Base-by-base conservation (phyloP, 2,113 vertebrate genomes). In the Dermatemys mawii region DNA sequence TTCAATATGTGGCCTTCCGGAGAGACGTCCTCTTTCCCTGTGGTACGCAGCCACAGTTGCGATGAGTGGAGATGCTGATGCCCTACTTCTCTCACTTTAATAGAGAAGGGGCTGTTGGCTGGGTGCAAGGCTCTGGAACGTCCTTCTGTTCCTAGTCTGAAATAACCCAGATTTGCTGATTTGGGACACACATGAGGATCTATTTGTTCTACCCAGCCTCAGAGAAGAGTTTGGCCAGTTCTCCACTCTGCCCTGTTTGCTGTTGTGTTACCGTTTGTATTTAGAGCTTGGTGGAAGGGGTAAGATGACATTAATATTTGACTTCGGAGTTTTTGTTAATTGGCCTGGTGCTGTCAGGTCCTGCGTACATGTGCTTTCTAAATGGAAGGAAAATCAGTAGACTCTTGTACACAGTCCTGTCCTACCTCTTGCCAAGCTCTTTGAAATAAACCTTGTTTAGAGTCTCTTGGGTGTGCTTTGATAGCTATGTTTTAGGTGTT, bases 1-100 rank as follows among this genome's bases (percentile, higher is more conserved):
- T 96, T 97, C 95, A 89, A 97, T 93, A 67, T 89, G 82, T 93
- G 95, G 63, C 90, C 87, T 96, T 94, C 94, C 90, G 87, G 91
- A 93, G 93, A 90, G 67, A 29, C 14, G 83, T 82, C 88, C 49
- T 95, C 78, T 93, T 96, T 70, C 63, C 93, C 96, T 82, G 90
- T 89, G 91, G 84, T 89, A 85, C 55, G 73, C n/a, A 11, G 35
- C 38, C 38, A n/a, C 7, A 2, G 35, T 67, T 67, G 13, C 14
- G 8, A 38, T 38, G 63, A 70, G n/a, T 22, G n/a, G 8, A 38
- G 63, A 70, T 8, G 63, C n/a, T 21, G 8, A 22, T 70, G 4
- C 60, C 14, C 60, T 6, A 14, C 7, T 8, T 16, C 13, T 63
- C 16, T 84, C 78, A 55, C 50, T 87, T 84, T 88, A 51, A 53